These are phyloP conservation scores for Drosophila kanapiae DNA, from an alignment of 1,140 invertebrate species.

Conservation along the genomic window DNA sequence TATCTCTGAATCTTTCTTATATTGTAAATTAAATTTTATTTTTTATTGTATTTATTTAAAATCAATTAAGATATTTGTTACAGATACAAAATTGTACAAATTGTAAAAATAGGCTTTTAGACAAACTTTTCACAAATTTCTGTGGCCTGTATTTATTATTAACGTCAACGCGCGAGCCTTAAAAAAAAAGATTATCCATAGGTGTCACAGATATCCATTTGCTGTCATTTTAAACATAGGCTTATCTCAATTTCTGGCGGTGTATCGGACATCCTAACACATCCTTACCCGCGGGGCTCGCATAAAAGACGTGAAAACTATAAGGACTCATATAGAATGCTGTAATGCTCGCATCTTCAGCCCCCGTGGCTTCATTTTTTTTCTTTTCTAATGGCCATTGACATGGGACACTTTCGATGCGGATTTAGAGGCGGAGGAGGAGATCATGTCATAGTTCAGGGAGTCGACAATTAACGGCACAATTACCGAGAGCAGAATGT, in stretches of 20 bases:
- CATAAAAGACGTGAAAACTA: slow-evolving; percentile 35
- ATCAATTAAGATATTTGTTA: no score
- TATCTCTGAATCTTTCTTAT: no score
- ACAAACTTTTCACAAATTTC: no score
- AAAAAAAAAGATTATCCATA: background rate
- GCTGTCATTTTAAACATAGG: background rate
- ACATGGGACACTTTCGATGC: slow-evolving; percentile 36
- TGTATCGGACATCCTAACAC: slow-evolving; percentile 8
- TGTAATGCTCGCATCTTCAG: slow-evolving; percentile 35
- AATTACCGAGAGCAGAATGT: slow-evolving; percentile 61
- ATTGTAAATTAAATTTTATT: no score
- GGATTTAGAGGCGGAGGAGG: slow-evolving; percentile 13
- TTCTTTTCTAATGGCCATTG: slow-evolving; percentile 46
- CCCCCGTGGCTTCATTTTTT: slow-evolving; percentile 25
- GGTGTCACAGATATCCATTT: background rate
- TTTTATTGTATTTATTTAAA: no score
- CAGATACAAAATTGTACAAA: no score
- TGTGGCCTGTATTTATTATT: background rate
- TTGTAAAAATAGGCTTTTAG: no score
- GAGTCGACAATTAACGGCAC: slow-evolving; percentile 77
- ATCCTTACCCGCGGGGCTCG: background rate
- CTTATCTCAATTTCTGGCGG: slow-evolving; percentile 12
- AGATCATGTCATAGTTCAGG: slow-evolving; percentile 61
- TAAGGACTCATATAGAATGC: slow-evolving; percentile 47
- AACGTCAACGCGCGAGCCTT: background rate